Evolutionary conservation across 2,113 vertebrate genomes (phyloP).

Genomic region (Spilogale gracilis): DNA sequence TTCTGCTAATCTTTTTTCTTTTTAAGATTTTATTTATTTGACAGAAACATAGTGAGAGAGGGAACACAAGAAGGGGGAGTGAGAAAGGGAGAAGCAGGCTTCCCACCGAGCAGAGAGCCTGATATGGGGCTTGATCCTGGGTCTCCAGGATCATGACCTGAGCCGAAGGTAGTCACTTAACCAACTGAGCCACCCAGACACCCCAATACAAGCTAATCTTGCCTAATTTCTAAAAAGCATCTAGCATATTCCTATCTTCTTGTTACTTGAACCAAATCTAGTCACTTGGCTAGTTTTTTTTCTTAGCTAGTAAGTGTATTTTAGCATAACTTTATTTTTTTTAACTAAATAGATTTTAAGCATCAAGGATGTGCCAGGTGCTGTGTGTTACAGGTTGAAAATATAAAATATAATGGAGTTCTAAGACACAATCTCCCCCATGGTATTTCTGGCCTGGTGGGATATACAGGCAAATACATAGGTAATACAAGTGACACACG

Average conservation of each 20-base stretch:
- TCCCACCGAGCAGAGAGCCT: no score
- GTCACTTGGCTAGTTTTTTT: neutral
- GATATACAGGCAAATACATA: neutral
- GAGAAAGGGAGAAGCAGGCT: no score
- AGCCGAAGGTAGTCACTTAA: no score
- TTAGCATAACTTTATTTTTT: conserved; percentile 43
- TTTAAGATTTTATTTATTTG: no score
- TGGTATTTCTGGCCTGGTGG: neutral
- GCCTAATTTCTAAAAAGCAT: neutral
- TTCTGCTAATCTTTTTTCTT: neutral
- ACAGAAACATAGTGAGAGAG: no score
- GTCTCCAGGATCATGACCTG: no score
- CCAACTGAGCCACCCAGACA: no score
- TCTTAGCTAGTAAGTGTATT: neutral
- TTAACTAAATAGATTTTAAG: conserved; percentile 22
- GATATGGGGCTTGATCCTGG: no score
- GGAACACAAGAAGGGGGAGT: no score
- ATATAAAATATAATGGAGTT: conserved; percentile 10
- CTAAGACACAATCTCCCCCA: neutral
- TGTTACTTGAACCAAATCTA: conserved; percentile 32
- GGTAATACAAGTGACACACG: neutral
- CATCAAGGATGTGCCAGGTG: neutral
- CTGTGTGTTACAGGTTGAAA: neutral
- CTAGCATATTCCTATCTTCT: neutral
- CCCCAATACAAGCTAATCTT: neutral